Percentiles rank a stretch among this genome's conserved stretches.
Evolutionary conservation across 2,797 vertebrate genomes (phyloP).

Genomic region (Anas acuta): DNA sequence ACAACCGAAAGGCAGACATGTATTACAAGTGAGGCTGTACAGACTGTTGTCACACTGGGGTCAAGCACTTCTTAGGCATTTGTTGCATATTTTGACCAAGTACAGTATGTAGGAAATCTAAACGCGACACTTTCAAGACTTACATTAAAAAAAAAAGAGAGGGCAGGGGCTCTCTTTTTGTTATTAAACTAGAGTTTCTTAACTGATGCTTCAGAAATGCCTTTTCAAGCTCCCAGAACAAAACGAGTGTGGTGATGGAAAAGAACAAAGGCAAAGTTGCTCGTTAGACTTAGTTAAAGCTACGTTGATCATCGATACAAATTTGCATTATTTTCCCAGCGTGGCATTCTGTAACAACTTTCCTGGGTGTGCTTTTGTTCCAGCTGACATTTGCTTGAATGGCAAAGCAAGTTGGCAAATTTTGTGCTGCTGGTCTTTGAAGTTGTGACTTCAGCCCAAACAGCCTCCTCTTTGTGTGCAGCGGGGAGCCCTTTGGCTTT

Average conservation of each 20-base stretch:
- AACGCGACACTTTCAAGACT: not conserved
- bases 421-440: constrained; percentile 64
- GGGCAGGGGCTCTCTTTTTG: not conserved
- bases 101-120: constrained; percentile 5
- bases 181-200: not conserved
- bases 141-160: not conserved
- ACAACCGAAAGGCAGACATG: constrained; percentile 11
- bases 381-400: constrained; percentile 56
- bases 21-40: constrained; percentile 38
- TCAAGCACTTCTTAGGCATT: constrained; percentile 18
- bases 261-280: not conserved
- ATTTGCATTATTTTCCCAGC: constrained; percentile 47
- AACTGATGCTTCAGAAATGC: not conserved
- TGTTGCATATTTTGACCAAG: constrained; percentile 49
- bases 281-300: not conserved
- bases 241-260: not conserved
- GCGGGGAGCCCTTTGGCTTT: not conserved
- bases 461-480: constrained; percentile 36
- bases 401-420: constrained; percentile 58
- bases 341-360: not conserved
- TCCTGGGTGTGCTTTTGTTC: constrained; percentile 38
- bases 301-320: not conserved
- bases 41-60: constrained; percentile 8
- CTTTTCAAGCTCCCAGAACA: not conserved
- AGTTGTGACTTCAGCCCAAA: constrained; percentile 55